Evolutionary conservation across 2,797 vertebrate species (phyloP).

Genomic region (Sebastes flavidus): DNA sequence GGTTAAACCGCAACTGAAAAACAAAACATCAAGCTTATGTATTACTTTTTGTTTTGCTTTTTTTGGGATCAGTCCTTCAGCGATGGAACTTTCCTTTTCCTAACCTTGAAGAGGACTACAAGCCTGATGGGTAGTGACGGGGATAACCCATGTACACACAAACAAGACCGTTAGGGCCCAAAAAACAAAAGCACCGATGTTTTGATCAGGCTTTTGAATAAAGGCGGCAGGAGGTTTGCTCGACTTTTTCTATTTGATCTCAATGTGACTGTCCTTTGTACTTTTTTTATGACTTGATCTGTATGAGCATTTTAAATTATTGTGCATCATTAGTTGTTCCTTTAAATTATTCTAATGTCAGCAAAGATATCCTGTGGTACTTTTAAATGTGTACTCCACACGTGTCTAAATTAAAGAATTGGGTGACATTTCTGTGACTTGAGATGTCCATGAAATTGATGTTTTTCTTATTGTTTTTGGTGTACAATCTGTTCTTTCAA

Average conservation of each 20-base stretch:
- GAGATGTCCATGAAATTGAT: background rate
- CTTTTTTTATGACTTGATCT: background rate
- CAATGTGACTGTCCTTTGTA: background rate
- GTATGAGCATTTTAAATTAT: background rate
- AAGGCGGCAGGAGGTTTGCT: background rate
- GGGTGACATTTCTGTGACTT: background rate
- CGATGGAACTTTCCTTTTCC: background rate
- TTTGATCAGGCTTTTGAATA: background rate
- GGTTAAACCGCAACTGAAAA: background rate
- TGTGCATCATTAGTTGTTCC: background rate
- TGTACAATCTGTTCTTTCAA: background rate
- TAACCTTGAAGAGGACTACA: background rate
- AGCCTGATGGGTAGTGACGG: background rate
- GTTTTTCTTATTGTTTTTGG: background rate
- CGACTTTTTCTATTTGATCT: background rate
- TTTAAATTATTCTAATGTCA: background rate
- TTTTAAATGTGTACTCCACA: background rate
- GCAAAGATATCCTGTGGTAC: background rate
- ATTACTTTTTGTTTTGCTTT: constrained; percentile 15
- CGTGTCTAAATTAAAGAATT: too few relatives aligned
- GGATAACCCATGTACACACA: background rate
- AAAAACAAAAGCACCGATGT: background rate
- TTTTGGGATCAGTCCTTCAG: background rate
- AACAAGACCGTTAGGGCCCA: background rate
- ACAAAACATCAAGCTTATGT: background rate